These are phyloP conservation scores for Oryzias celebensis DNA, from an alignment of 2,113 vertebrate genomes.

Conservation along the genomic window DNA sequence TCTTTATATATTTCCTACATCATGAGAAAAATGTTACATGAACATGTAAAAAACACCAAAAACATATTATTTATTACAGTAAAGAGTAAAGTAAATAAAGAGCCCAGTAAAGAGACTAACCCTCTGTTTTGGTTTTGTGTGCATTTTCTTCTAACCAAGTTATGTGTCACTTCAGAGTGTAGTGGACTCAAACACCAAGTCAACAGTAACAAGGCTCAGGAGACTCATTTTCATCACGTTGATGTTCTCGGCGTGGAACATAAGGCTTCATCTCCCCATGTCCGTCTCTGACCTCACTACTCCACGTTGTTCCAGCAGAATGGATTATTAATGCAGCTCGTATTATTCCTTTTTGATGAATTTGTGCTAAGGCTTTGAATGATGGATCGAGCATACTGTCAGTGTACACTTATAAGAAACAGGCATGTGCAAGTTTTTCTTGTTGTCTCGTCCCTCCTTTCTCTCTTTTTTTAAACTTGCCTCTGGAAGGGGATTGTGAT, in stretches of 20 bases:
- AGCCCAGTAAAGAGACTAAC: too few species aligned
- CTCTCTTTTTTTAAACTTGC: constrained; percentile 51
- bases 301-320: constrained; percentile 15
- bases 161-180: constrained; percentile 43
- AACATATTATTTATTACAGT: too few species aligned
- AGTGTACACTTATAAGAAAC: constrained; percentile 14
- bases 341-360: constrained; percentile 27
- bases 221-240: constrained; percentile 53
- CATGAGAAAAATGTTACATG: too few species aligned
- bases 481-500: constrained; percentile 39
- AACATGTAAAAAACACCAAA: too few species aligned
- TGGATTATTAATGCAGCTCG: constrained; percentile 45
- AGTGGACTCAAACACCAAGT: constrained; percentile 37
- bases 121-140: too few species aligned
- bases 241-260: constrained; percentile 51
- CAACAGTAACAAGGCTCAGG: constrained; percentile 62
- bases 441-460: constrained; percentile 55
- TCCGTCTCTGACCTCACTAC: constrained; percentile 43
- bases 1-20: too few species aligned
- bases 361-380: constrained; percentile 33
- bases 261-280: constrained; percentile 34
- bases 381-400: constrained; percentile 29
- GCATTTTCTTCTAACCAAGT: too few species aligned
- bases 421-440: constrained; percentile 24
- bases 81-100: too few species aligned